Base-by-base conservation (phyloP, 2,113 vertebrate species). In the Romanogobio albipinnatus region DNA sequence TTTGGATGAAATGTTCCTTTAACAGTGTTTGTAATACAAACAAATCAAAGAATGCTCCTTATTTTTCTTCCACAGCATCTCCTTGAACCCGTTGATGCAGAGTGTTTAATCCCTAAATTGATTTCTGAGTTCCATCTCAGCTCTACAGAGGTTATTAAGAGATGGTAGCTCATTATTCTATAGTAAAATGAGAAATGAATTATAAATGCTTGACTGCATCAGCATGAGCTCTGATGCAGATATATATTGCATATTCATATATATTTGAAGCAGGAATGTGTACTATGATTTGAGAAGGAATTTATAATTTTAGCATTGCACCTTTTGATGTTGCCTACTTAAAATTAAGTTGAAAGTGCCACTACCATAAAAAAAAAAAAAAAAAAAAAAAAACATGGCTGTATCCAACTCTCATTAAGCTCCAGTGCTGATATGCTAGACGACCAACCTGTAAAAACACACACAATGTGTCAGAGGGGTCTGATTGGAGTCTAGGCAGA, bases 361-460 rank as follows among this genome's bases (percentile, higher is more conserved):
- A 19, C 45, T n/a, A 45, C 2, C 53, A 29, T 74, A 13, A 24
- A 22, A 36, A 19, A 47, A 33, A 22, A 36, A 19, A 47, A 33
- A 22, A 36, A 19, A 47, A 33, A 39, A 39, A 39, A 22, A 36
- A 19, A 47, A 33, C 45, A 5, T 43, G 9, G 45, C 56, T 75
- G 15, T 26, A 81, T 87, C 86, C 81, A 87, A 90, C 90, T 90
- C 91, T 92, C 89, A 91, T 93, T 91, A 91, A 87, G 79, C 89
- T 87, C 88, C 87, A 91, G 89, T 87, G 85, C 88, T 89, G 85
- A 91, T 82, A 87, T 78, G 88, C 71, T 81, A 83, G 82, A 83
- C 22, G 45, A 74, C 83, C 29, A 45, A 13, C 89, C n/a, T 43
- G 85, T 84, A 88, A 36, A 77, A n/a, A 45, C 14, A 82, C 64